Evolutionary conservation across 2,797 vertebrate species (phyloP), one percentile per base, ranked within the genome.

Genomic region (Pantherophis vulpinus): DNA sequence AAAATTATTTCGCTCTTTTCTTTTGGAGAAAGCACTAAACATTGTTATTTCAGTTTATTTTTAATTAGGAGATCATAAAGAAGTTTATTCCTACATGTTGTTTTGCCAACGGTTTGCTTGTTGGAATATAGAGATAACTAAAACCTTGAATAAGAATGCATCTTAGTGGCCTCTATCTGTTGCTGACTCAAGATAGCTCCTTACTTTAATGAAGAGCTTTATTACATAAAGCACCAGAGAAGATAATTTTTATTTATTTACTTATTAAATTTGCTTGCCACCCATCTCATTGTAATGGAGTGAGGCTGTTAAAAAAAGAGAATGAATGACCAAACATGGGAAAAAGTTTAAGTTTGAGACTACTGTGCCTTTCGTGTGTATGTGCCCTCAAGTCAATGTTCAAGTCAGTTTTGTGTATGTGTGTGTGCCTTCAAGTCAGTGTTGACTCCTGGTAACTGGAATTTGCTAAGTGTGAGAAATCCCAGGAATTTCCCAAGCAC

Each of bases 401-500:
- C 63, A n/a, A n/a, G 66, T 37, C n/a, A 32, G n/a, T 74, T 74
- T 74, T 74, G n/a, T 70, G 14, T 37, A 37, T 37, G 16, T 74
- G 2, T n/a, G 25, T 74, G 29, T 87, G 54, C 29, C 20, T 59
- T 42, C 18, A 25, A 42, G 20, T 88, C 55, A 88, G 16, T 88
- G 54, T 20, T n/a, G 4, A 56, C 16, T 32, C 56, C 18, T 13
- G 18, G 18, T 25, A 25, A 88, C 32, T 95, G 74, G 66, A 74
- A 74, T 47, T 42, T 83, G 37, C 74, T 47, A 79, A 79, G 20
- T 11, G 37, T 79, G 74, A 83, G 37, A 83, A 83, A 83, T 83
- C 37, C 37, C 20, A 47, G 37, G 20, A 83, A 96, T 97, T 98
- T 97, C 95, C 96, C 96, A 96, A 95, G 96, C 96, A 97, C 94